Evolutionary conservation across 2,113 vertebrate species (phyloP).

Genomic region (Xenopus tropicalis): UCB_Xtro_10.0 CM004449.2:92022501-92023000

Average conservation of each 20-base stretch:
- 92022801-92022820: too few species aligned
- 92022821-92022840: too few species aligned
- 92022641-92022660: slow-evolving; percentile 91
- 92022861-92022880: slow-evolving; percentile 84
- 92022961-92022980: background rate
- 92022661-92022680: slow-evolving; percentile 84
- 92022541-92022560: too few species aligned
- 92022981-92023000: too few species aligned
- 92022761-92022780: too few species aligned
- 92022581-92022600: background rate
- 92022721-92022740: slow-evolving; percentile 73
- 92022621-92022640: slow-evolving; percentile 92
- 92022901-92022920: slow-evolving; percentile 78
- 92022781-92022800: too few species aligned
- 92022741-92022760: too few species aligned
- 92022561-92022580: background rate
- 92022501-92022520: too few species aligned
- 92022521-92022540: too few species aligned
- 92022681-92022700: slow-evolving; percentile 82
- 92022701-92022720: slow-evolving; percentile 94
- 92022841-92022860: slow-evolving; percentile 45
- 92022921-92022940: slow-evolving; percentile 78
- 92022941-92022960: slow-evolving; percentile 66
- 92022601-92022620: slow-evolving; percentile 57
- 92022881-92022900: slow-evolving; percentile 79